Base-by-base conservation (phyloP, 2,797 vertebrate species). In the Capromys pilorides region DNA sequence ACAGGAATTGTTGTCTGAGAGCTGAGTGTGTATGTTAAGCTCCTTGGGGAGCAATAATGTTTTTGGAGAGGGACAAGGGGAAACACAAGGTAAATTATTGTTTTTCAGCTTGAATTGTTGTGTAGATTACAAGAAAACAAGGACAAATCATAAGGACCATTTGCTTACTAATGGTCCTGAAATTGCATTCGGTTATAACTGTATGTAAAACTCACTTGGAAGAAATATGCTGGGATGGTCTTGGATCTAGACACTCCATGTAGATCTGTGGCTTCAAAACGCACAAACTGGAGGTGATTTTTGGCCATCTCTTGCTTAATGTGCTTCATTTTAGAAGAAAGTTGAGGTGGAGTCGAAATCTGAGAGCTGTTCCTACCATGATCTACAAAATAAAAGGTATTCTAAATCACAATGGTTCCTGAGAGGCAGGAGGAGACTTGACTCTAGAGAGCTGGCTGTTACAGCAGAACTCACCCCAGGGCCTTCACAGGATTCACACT, bases 181-280 rank as follows among this genome's bases (percentile, higher is more conserved):
- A 96, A 96, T 45, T 54, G 86, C 36, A 88, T 85, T 95, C 36
- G 67, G 14, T 92, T 62, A 28, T 90, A 83, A 82, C 36, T 81
- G 21, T 67, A 31, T 67, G 36, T 73, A 95, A 96, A 97, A 96
- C 98, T 98, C 98, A 99, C 99, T 21, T 99, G 99, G 97, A 99
- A 99, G 98, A 99, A 99, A 39, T 99, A 98, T 96, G 99, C 99
- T 45, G 99, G 99, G 77, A 99, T 98, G 4, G 98, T 99, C 98
- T 99, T 99, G 96, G 99, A 99, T 97, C 99, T 98, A 94, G 99
- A 99, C 86, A 99, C 99, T 5, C 99, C 99, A 14, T 99, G 99
- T 88, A 99, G 98, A 95, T 99, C 99, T 51, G 99, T 98, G 86
- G 99, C 99, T 98, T 99, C 99, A 97, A 99, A 99, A 88, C 99